Evolutionary conservation across 2,797 vertebrate genomes (phyloP).

Genomic region (Bothrops alternatus): DNA sequence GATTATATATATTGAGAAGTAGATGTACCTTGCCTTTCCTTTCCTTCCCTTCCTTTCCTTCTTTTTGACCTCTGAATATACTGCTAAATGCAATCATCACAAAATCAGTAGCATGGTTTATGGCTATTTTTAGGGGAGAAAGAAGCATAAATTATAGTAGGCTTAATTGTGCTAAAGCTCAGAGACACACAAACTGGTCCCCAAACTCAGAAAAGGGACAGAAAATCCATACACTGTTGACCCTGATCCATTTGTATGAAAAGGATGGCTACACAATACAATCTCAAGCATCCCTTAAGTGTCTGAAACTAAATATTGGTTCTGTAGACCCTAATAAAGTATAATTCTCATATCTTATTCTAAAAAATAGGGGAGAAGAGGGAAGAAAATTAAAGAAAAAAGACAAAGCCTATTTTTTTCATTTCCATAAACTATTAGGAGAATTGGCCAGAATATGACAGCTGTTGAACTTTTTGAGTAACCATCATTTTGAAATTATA

Average conservation of each 20-base stretch:
- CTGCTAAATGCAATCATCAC: background rate
- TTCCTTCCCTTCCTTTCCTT: background rate
- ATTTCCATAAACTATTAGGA: background rate
- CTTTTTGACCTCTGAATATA: background rate
- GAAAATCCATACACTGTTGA: background rate
- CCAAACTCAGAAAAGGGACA: background rate
- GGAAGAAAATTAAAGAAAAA: background rate
- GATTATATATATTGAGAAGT: constrained; percentile 30
- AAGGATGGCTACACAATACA: background rate
- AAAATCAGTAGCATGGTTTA: background rate
- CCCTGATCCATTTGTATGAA: background rate
- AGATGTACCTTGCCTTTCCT: background rate
- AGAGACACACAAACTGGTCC: background rate
- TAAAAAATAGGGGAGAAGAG: background rate
- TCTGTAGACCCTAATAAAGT: background rate
- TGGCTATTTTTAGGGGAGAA: background rate
- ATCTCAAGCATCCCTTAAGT: background rate
- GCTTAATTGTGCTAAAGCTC: background rate
- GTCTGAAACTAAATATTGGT: too few relatives aligned
- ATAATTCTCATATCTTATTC: background rate
- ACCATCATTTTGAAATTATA: constrained; percentile 1
- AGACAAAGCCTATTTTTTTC: background rate
- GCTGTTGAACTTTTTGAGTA: background rate
- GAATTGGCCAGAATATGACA: background rate
- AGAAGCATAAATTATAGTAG: background rate